Evolutionary conservation across 2,797 vertebrate species (phyloP), one percentile per base, ranked within the genome.

Genomic region (Arrhamphus sclerolepis): DNA sequence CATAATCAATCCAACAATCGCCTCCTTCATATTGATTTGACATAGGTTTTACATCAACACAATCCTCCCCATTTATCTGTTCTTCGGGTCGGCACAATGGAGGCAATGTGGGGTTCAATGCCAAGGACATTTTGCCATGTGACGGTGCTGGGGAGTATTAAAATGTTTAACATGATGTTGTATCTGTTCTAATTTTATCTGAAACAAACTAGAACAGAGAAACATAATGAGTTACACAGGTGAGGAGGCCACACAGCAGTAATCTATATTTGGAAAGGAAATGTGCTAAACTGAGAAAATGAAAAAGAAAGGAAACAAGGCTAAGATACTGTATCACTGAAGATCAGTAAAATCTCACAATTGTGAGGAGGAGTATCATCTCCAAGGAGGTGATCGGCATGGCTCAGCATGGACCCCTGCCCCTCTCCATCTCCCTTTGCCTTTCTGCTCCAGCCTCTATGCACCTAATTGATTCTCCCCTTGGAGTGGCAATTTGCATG

Each of bases 401-500:
- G 74, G 78, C 80, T 82, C 56, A 81, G 86, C 83, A 72, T 81
- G 87, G 67, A 76, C 88, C 68, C 66, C 58, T 66, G 74, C 76
- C 62, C 75, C 71, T 66, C 70, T 75, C 73, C 57, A 28, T 71
- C 77, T 64, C 73, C 80, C 60, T 51, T 59, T 60, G 62, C 66
- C 62, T 87, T 77, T 82, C 72, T 82, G 78, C 77, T 81, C 65
- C 24, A 82, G 80, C 80, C 80, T 46, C 78, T 79, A 71, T 79
- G 80, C 82, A 83, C 79, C 82, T 91, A 92, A 92, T 92, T 92
- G 92, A 91, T 91, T 91, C 86, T 89, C 81, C 83, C 87, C 75
- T 81, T 73, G 69, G 87, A 88, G 80, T 64, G 72, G 77, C 67
- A 80, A 90, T 91, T 91, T 91, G 90, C 88, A 92, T 87, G 89